Evolutionary conservation across 2,888 invertebrate genomes (phyloP), one percentile per base, ranked within the genome.

Genomic region (Cyclophora punctaria): DNA sequence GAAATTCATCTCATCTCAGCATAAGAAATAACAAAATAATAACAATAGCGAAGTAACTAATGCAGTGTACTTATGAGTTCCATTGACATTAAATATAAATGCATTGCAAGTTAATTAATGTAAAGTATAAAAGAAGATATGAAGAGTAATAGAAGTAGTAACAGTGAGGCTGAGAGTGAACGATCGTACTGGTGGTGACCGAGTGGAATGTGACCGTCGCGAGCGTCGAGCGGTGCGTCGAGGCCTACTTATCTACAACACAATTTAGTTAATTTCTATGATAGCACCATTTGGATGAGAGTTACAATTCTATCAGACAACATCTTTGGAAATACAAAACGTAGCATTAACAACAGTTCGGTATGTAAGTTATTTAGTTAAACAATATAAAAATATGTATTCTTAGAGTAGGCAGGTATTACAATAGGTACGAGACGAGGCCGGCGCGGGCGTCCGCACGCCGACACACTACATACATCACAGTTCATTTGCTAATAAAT

Each of bases 331-430:
- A 78, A 77, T 82, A 81, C 75, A 80, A 83, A 81, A 78, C 72
- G 70, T 79, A 74, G 68, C 64, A 66, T 74, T 71, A 71, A 78
- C 75, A 83, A 86, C 83, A 79, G 75, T 80, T 73, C 65, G 60
- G 66, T 66, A 78, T 80, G 83, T 82, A 83, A 74, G 85, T 83
- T 79, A 83, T 82, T 85, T 5, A 20, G 4, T 81, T 76, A 79
- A 80, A 84, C 80, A 77, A 83, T 87, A 86, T 80, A 86, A 86
- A 87, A 87, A 86, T 86, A 86, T 82, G 64, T 76, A 80, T 79
- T 81, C 78, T 85, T 84, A 82, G 62, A 74, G 69, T 80, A 82
- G 73, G 69, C 73, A 75, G 73, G 64, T 69, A 72, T 72, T 75
- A 77, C 71, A 77, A 75, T 57, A 50, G 47, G 53, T 48, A 50